Base-by-base conservation (phyloP, 2,888 invertebrate genomes). In the Epinotia demarniana region DNA sequence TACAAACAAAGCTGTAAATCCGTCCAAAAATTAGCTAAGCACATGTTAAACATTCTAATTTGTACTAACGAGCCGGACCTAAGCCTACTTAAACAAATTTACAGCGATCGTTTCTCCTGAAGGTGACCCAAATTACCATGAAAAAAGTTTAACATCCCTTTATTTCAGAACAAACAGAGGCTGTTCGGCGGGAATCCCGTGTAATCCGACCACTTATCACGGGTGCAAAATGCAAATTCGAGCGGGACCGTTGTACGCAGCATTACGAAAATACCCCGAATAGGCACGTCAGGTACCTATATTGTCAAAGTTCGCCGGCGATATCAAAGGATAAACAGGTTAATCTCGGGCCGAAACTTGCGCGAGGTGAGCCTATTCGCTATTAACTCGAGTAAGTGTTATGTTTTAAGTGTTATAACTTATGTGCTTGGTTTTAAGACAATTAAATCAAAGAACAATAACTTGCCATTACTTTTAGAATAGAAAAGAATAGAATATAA, bases 171-270 rank as follows among this genome's bases (percentile, higher is more conserved):
- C 92, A 93, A 92, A 93, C 93, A 92, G 91, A 91, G 92, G 91
- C 92, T 89, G 92, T 90, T 90, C 90, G 92, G 82, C 87, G 88
- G 88, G 90, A 92, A 93, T 92, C 93, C 93, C 87, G 85, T 90
- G 92, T 94, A 94, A 94, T 94, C 94, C 94, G 79, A 82, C 88
- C 92, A 94, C 94, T 93, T 94, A 94, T 94, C 94, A 94, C 94
- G 92, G 92, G 93, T 93, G 92, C 93, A 94, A 94, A 94, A 94
- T 94, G 94, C 94, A 94, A 94, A 94, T 94, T 92, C 90, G 81
- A 84, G 81, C 86, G 86, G 88, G 86, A 84, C 85, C 82, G 84
- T 85, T 83, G 88, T 89, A 90, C 90, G 92, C 90, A 88, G 90
- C 89, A 92, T 92, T 92, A 90, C 92, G 89, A 88, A 88, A 91